Evolutionary conservation across 2,797 vertebrate genomes (phyloP).

Genomic region (Eremophila alpestris): DNA sequence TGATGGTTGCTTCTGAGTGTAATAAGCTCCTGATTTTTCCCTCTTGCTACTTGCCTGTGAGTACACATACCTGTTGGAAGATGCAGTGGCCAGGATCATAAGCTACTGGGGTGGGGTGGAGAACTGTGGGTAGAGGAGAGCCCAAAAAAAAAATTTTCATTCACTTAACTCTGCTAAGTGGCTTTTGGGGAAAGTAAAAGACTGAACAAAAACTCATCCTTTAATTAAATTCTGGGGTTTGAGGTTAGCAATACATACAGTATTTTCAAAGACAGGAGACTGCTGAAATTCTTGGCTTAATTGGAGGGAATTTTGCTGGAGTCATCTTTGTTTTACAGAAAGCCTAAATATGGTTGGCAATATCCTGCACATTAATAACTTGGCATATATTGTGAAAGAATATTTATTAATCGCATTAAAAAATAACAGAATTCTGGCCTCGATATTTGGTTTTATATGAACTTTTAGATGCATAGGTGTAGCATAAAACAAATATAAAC

Average conservation of each 20-base stretch:
- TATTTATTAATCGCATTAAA: background rate
- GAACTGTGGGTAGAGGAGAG: background rate
- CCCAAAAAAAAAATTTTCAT: background rate
- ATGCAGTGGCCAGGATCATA: background rate
- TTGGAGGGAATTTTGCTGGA: background rate
- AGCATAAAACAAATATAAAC: background rate
- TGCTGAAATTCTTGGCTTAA: background rate
- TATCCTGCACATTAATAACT: background rate
- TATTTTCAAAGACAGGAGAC: background rate
- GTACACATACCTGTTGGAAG: accelerated
- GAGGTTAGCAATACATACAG: background rate
- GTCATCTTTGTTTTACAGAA: background rate
- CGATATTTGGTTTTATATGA: background rate
- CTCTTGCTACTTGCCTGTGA: background rate
- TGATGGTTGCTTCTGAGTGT: background rate
- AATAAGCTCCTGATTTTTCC: background rate
- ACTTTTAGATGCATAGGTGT: background rate
- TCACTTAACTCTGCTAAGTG: background rate
- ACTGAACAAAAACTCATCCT: background rate
- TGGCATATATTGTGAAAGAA: background rate
- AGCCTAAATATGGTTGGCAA: background rate
- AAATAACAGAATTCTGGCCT: background rate
- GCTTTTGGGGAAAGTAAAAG: background rate
- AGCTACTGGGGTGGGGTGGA: background rate
- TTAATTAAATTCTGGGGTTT: background rate